Base-by-base conservation (phyloP, 1,140 invertebrate species). In the Tetranychus cinnabarinus region DNA sequence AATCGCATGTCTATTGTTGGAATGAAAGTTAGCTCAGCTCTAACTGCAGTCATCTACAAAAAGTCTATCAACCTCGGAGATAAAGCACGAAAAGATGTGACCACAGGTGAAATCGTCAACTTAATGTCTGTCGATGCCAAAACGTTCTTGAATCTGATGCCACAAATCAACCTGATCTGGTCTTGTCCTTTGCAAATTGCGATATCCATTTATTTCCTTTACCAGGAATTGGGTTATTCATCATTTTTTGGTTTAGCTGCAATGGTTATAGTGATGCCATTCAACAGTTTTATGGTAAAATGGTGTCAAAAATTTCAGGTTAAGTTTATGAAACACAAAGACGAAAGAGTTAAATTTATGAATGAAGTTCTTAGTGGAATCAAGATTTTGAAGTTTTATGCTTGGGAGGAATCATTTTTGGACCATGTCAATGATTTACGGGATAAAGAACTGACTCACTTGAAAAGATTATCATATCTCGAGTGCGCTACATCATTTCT, bases 201-300 rank as follows among this genome's bases (percentile, higher is more conserved):
- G 15, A 33, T 75, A 4, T 67, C 70, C 13, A 48, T 76, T 12
- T 67, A 69, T 23, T 71, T 77, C 60, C 69, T 79, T 7, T 78
- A 71, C 64, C 62, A 68, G n/a, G 67, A 70, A 35, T 61, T 79
- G 5, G 81, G 91, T 1, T 80, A 83, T 0, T 85, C 89, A 1
- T 87, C 92, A 5, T 73, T 97, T 2, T 85, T 91, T 47, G 90
- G 90, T 50, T 73, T 97, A 34, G 83, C 82, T 56, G 84, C 96
- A 6, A 91, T 97, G 88, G 81, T 92, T 48, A 34, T 75, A 7
- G 54, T 77, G 50, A 67, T 77, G 7, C 76, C 76, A 6, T 45
- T 78, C 37, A 78, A 79, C 68, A 69, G 64, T n/a, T 45, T 71
- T 10, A 68, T 77, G 36, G 72, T 72, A 8, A 69, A 68, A 60